These are phyloP conservation scores for Gymnodraco acuticeps DNA, from an alignment of 2,797 vertebrate genomes.

Conservation along the genomic window DNA sequence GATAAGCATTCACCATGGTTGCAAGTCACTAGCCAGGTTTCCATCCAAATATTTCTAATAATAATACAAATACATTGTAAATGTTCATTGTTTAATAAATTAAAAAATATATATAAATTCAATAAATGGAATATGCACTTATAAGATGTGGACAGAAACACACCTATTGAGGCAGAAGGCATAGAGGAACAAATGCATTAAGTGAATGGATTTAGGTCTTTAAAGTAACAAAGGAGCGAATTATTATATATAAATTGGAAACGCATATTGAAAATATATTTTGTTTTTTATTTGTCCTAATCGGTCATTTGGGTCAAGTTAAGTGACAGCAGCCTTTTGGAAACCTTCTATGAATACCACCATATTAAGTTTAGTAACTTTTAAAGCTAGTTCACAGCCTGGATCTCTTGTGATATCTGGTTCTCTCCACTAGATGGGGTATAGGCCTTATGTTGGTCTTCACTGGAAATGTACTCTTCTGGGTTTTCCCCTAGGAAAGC, in stretches of 20 bases:
- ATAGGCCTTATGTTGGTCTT: conserved; percentile 16
- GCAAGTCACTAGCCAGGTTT: neutral
- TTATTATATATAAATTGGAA: neutral
- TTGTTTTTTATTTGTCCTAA: neutral
- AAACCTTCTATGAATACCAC: neutral
- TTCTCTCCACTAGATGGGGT: conserved; percentile 76
- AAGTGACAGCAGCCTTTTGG: neutral
- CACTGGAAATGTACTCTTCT: conserved; percentile 47
- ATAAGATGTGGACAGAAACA: no score
- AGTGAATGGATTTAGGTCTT: neutral
- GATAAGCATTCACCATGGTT: neutral
- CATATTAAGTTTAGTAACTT: neutral
- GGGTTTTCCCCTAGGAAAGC: conserved; percentile 71
- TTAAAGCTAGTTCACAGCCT: neutral
- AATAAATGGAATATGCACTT: no score
- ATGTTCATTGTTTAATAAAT: no score
- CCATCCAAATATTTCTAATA: no score
- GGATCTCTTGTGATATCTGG: conserved; percentile 47
- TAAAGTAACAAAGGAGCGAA: neutral
- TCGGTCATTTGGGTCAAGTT: neutral
- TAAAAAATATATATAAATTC: no score
- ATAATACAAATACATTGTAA: no score
- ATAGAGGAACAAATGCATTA: neutral
- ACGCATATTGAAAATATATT: neutral
- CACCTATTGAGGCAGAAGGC: neutral